phyloP scores from a whole-genome alignment of 2,888 invertebrate species.

The Drosophila rubida region DNA sequence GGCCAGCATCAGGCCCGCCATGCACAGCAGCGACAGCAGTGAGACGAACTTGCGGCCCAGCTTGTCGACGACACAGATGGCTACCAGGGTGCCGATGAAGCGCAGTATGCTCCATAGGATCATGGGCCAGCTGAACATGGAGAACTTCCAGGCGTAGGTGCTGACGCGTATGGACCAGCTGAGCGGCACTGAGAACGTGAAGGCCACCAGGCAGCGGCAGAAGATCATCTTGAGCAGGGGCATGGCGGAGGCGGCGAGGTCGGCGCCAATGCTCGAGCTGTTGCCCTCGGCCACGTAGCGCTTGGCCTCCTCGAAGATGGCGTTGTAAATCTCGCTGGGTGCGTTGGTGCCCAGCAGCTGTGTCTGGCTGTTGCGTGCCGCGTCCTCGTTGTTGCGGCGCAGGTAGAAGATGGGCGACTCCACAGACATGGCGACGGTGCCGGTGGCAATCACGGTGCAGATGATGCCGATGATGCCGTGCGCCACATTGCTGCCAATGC shows the following conservation, averaged over 20 bases:
- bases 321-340: slow-evolving; percentile 43
- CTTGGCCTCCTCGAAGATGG: slow-evolving; percentile 65
- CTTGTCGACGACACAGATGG: slow-evolving; percentile 60
- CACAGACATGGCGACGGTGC: slow-evolving; percentile 43
- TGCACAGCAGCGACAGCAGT: slow-evolving; percentile 62
- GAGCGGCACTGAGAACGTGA: slow-evolving; percentile 76
- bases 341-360: slow-evolving; percentile 48
- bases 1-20: slow-evolving; percentile 67
- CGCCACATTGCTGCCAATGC: slow-evolving; percentile 51
- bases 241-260: slow-evolving; percentile 42
- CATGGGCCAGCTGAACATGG: slow-evolving; percentile 55
- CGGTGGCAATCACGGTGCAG: slow-evolving; percentile 53
- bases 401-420: slow-evolving; percentile 79
- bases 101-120: slow-evolving; percentile 68
- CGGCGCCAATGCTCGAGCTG: slow-evolving; percentile 30
- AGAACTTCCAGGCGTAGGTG: slow-evolving; percentile 18
- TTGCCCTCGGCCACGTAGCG: slow-evolving; percentile 68
- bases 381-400: slow-evolving; percentile 60
- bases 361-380: slow-evolving; percentile 60
- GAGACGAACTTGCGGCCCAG: slow-evolving; percentile 67
- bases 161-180: slow-evolving; percentile 51
- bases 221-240: slow-evolving; percentile 73
- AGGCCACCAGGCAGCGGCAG: slow-evolving; percentile 75
- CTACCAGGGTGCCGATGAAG: slow-evolving; percentile 60
- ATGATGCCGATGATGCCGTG: slow-evolving; percentile 78